Base-by-base conservation (phyloP, 2,888 invertebrate genomes). In the Desoria tigrina region DNA sequence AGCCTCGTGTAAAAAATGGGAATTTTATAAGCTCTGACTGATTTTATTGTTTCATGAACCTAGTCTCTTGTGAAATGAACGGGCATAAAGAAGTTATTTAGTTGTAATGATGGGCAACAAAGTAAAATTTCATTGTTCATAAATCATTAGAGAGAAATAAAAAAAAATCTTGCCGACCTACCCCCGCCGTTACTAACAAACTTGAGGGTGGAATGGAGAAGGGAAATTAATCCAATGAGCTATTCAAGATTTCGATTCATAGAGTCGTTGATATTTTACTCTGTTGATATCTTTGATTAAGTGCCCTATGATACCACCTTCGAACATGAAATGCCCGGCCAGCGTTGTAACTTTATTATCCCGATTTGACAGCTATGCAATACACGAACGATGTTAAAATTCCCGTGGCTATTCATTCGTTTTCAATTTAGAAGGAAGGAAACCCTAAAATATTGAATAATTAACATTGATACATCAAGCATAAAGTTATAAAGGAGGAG, bases 71-170 rank as follows among this genome's bases (percentile, higher is more conserved):
- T 21, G 9, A 9, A 21, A 51, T 7, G 4, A 51, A 51, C 51
- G 9, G 6, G 26, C 4, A 18, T 55, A 55, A 55, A 55, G 28
- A 55, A 55, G 55, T 55, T 55, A 32, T 32, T 55, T 55, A 18
- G 32, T 55, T 6, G 55, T 28, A 55, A 55, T 53, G 26, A 21
- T 4, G 32, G 32, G 55, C 32, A 27, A 55, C 28, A 4, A 32
- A 55, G 16, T 45, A 21, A 16, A n/a, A 21, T 55, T 55, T 55
- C 55, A 55, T 55, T 55, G 32, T 26, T 55, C 55, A 55, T 55
- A 55, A 55, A 55, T 55, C 55, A 32, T 55, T 23, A 51, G 11
- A 24, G 4, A 51, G 26, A 23, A 51, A 21, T 23, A 24, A 6
- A 23, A 23, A 6, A 45, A 9, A 4, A 45, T 18, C 4, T 9